Percentiles rank a stretch among this genome's conserved stretches.
These are phyloP conservation scores for Drosophila pallidifrons DNA, from an alignment of 1,140 invertebrate genomes.

Conservation along the genomic window DNA sequence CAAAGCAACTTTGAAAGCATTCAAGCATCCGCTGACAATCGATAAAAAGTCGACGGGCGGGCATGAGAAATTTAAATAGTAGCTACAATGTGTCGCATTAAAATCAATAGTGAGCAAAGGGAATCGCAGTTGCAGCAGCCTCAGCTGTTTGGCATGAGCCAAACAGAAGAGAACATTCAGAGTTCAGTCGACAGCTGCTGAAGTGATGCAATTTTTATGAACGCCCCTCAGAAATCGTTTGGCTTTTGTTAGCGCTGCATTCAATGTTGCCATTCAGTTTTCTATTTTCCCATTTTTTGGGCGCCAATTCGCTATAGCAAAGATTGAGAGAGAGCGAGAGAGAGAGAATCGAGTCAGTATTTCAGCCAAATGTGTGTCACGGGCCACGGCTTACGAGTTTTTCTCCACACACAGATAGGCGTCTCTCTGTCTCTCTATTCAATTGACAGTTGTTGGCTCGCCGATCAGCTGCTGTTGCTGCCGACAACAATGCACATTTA, in stretches of 20 bases:
- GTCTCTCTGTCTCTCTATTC: constrained; percentile 44
- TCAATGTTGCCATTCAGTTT: constrained; percentile 49
- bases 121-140: constrained; percentile 10
- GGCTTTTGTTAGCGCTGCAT: constrained; percentile 10
- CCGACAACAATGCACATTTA: constrained; percentile 59
- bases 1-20: background rate
- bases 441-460: constrained; percentile 36
- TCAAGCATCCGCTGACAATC: constrained; percentile 45
- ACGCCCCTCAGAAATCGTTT: constrained; percentile 7
- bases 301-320: constrained; percentile 64
- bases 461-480: constrained; percentile 65
- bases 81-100: constrained; percentile 41
- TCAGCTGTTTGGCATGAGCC: constrained; percentile 64
- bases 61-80: constrained; percentile 58
- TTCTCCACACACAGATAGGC: background rate
- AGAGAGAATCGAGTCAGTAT: background rate
- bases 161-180: background rate
- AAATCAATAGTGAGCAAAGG: constrained; percentile 59
- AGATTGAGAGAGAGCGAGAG: background rate
- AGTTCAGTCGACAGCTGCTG: constrained; percentile 60
- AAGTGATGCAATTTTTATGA: constrained; percentile 71
- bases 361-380: constrained; percentile 72
- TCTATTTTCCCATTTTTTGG: constrained; percentile 27
- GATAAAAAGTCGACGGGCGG: constrained; percentile 36
- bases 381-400: constrained; percentile 47